phyloP scores from a whole-genome alignment of 2,888 invertebrate species.

The Callinectes sapidus region DNA sequence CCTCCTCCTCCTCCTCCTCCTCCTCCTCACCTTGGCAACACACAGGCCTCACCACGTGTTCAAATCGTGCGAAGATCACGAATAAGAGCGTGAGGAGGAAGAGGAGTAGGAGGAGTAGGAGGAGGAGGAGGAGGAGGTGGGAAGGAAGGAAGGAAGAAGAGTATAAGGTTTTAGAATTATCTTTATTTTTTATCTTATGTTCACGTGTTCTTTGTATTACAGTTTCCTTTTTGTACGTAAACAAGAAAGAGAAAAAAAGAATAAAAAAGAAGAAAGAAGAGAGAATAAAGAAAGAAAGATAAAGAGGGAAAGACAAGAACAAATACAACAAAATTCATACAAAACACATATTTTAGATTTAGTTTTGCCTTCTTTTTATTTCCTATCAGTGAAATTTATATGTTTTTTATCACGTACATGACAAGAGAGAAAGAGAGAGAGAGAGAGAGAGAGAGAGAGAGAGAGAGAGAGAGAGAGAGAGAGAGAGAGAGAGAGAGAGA shows the following conservation, averaged over 20 bases:
- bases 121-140: not conserved
- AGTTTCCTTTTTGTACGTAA: not conserved
- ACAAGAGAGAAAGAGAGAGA: conserved; percentile 4
- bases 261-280: not conserved
- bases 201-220: not conserved
- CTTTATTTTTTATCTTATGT: not conserved
- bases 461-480: conserved; percentile 36
- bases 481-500: conserved; percentile 44
- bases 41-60: not conserved
- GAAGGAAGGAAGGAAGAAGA: not conserved
- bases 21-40: not conserved
- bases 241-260: not conserved
- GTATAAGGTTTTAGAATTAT: not conserved
- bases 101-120: not conserved
- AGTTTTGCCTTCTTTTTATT: not conserved
- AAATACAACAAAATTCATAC: not conserved
- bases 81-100: not conserved
- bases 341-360: not conserved
- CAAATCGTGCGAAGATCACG: conserved; percentile 5
- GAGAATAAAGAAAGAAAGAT: not conserved
- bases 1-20: conserved; percentile 18
- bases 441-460: conserved; percentile 27
- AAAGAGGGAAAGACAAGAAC: not conserved
- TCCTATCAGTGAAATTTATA: not conserved
- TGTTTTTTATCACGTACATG: not conserved